Evolutionary conservation across 2,797 vertebrate species (phyloP).

Genomic region (Thamnophis elegans): DNA sequence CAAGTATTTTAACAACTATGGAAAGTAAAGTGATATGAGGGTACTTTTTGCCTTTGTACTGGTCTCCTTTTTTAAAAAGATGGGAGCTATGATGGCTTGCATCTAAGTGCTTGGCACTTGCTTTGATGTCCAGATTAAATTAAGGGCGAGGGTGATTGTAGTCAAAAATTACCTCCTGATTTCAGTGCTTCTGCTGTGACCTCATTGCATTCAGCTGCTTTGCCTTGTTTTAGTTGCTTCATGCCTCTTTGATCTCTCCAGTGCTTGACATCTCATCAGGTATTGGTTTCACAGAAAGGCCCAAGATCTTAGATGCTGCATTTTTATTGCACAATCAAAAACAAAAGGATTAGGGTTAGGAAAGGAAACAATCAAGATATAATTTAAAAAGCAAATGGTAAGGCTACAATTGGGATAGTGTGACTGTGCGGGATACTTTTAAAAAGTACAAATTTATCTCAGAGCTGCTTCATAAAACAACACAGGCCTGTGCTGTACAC

Average conservation of each 20-base stretch:
- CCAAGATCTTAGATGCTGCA: background rate
- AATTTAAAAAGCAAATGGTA: background rate
- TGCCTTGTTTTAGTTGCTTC: background rate
- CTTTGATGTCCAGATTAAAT: background rate
- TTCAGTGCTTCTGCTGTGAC: background rate
- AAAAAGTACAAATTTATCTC: background rate
- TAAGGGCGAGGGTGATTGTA: background rate
- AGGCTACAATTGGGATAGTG: background rate
- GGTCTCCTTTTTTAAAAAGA: background rate
- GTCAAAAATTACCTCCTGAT: background rate
- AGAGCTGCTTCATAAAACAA: background rate
- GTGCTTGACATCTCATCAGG: background rate
- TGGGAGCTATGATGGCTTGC: background rate
- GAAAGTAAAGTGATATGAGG: background rate
- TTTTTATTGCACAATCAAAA: slow-evolving; percentile 5
- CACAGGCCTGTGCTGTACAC: background rate
- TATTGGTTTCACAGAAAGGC: background rate
- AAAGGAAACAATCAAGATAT: background rate
- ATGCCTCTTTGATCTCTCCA: background rate
- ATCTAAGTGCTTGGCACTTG: background rate
- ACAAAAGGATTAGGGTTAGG: too few relatives aligned
- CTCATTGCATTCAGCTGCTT: background rate
- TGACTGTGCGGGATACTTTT: background rate
- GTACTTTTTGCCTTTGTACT: background rate
- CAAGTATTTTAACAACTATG: background rate